Base-by-base conservation (phyloP, 30 jellyfish, hydroid and myxozoan genomes). In the Mastigias papua region DNA sequence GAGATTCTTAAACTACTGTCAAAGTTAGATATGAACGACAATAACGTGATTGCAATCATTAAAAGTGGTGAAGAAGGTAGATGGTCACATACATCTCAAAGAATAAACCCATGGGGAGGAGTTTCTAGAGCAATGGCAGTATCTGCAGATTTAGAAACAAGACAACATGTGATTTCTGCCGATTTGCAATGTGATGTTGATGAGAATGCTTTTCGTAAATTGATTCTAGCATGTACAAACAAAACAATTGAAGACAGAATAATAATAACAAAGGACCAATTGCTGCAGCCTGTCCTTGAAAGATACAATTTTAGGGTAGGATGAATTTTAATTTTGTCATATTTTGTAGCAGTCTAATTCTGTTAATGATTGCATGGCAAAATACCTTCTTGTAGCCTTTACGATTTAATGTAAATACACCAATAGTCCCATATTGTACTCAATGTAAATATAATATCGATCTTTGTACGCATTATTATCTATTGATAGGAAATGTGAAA, bases 71-170 rank as follows among this genome's bases (percentile, higher is more conserved):
- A 66, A 20, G 49, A 16, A 22, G 25, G 22, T 7, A 3, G 19
- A 22, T 21, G 22, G 10, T 21, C 46, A 5, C 48, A n/a, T n/a
- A n/a, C 27, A 17, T 9, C 65, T 21, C 23, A 48, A 2, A 28
- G 19, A 34, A 34, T 67, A 3, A 29, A 19, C 3, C 94, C 94
- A 23, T 85, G 94, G 94, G 67, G 61, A 35, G 84, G 80, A 22
- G 21, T 66, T 13, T 57, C 71, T 11, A 69, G 81, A 65, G 94
- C 88, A 11, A 49, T 85, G 76, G 88, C 72, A 13, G 54, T 54
- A 62, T 46, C 48, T 22, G 25, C 81, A 9, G 57, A 54, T 49
- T 64, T 67, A 4, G 94, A 85, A 61, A 48, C 71, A 27, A 34
- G 63, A 5, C 23, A 46, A n/a, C 81, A 48, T 17, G 68, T 73